Evolutionary conservation across 1,140 invertebrate species (phyloP).

Genomic region (Drosophila obscura): DNA sequence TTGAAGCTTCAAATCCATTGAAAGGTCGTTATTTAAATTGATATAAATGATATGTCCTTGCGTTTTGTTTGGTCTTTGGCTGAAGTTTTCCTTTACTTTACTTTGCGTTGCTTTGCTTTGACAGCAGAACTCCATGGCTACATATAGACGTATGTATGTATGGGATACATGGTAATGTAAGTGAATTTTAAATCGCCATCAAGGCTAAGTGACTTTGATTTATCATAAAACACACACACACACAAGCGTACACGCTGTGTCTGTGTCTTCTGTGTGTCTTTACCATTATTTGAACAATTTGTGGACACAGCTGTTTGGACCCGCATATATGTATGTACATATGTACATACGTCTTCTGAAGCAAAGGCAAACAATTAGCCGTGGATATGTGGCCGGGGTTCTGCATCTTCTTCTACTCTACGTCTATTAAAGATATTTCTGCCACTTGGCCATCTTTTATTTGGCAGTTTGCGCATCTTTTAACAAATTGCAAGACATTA

Average conservation of each 20-base stretch:
- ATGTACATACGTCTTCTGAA: neutral
- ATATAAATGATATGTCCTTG: constrained; percentile 80
- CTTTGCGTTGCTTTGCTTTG: constrained; percentile 31
- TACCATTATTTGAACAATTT: constrained; percentile 29
- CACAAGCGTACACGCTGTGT: constrained; percentile 17
- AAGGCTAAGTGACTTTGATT: constrained; percentile 77
- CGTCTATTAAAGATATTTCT: constrained; percentile 30
- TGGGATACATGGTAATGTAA: constrained; percentile 22
- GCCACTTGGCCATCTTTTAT: constrained; percentile 41
- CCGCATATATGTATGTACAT: constrained; percentile 3
- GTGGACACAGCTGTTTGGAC: constrained; percentile 42
- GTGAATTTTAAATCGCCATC: constrained; percentile 66
- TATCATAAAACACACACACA: constrained; percentile 51
- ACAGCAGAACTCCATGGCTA: constrained; percentile 27
- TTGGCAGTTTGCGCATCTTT: constrained; percentile 65
- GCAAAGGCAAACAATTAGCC: constrained; percentile 41
- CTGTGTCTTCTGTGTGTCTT: constrained; percentile 4
- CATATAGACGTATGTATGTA: too few species aligned
- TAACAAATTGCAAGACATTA: constrained; percentile 68
- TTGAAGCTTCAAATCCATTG: constrained; percentile 55
- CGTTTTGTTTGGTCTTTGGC: constrained; percentile 27
- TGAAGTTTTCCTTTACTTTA: constrained; percentile 34
- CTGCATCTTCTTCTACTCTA: constrained; percentile 13
- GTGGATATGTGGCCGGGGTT: neutral
- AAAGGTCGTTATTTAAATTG: constrained; percentile 83